Percentiles rank a stretch among this genome's conserved stretches.
Conservation (phyloP, 2,113 vertebrate species). For the rabbit (Oryctolagus cuniculus) region DNA sequence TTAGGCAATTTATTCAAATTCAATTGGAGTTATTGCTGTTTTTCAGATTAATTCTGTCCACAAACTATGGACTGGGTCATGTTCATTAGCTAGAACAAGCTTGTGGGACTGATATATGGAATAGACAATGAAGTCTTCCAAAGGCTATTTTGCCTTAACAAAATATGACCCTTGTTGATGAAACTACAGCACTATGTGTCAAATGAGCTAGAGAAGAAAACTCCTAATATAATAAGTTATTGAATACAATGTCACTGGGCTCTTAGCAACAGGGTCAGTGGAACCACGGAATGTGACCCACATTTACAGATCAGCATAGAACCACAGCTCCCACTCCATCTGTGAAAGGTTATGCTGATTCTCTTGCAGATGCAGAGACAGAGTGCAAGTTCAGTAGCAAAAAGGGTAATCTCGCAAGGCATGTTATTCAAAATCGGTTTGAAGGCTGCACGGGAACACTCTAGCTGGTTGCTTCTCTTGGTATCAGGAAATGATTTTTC, state of each 20-base stretch:
- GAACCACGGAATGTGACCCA: not conserved
- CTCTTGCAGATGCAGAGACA: not conserved
- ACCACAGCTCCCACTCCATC: not conserved
- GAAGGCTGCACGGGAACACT: not conserved
- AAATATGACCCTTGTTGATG: not conserved
- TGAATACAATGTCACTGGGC: slow-evolving; percentile 1
- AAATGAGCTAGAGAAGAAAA: not conserved
- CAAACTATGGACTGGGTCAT: not conserved
- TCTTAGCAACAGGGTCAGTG: slow-evolving; percentile 13
- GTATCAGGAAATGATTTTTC: slow-evolving; percentile 27
- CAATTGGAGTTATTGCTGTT: not conserved
- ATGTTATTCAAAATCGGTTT: not conserved
- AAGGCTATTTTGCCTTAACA: not conserved
- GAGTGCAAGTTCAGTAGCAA: not conserved
- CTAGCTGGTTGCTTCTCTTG: not conserved
- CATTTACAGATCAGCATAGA: not conserved
- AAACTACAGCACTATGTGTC: not conserved
- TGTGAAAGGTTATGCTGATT: not conserved
- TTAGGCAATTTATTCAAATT: not conserved
- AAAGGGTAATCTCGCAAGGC: not conserved
- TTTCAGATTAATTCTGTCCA: not conserved
- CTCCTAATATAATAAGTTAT: not conserved
- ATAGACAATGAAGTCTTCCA: not conserved
- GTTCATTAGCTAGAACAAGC: not conserved
- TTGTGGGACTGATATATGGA: not conserved